Percentiles rank a stretch among this genome's conserved stretches.
Conservation (phyloP, 2,113 vertebrate species). For the Chinchilla lanigera region DNA sequence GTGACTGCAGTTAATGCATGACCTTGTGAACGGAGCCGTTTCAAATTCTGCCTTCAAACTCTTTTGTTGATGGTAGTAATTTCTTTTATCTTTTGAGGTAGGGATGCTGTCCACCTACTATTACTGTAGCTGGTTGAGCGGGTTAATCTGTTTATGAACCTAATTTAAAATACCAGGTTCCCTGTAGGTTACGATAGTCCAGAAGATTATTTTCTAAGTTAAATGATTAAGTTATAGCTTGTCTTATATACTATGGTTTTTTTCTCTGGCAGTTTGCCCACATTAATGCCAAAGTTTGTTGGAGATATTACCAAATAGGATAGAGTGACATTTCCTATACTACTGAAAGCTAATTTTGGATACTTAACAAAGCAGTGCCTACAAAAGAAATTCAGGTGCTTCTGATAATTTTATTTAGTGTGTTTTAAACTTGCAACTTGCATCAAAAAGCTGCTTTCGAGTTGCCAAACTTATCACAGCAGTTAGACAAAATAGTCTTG, state of each 20-base stretch:
- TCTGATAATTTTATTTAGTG: slow-evolving; percentile 32
- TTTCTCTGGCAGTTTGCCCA: not conserved
- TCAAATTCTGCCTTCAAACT: slow-evolving; percentile 25
- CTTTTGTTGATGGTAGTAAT: not conserved
- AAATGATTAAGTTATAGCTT: slow-evolving; percentile 33
- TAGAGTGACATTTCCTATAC: not conserved
- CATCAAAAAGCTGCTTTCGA: not conserved
- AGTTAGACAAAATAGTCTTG: not conserved
- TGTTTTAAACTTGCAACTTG: slow-evolving; percentile 30
- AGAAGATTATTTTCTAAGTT: slow-evolving; percentile 1
- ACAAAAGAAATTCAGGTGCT: not conserved
- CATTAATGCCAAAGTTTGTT: slow-evolving; percentile 40
- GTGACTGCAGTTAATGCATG: not conserved
- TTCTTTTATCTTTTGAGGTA: not conserved
- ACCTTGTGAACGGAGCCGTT: not conserved
- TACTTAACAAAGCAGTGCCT: not conserved
- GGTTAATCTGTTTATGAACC: not conserved
- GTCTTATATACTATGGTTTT: not conserved
- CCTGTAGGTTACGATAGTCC: not conserved
- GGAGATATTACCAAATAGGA: slow-evolving; percentile 5
- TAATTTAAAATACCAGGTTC: slow-evolving; percentile 35
- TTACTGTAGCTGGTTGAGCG: not conserved
- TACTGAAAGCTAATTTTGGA: slow-evolving; percentile 40
- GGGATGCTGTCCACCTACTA: not conserved
- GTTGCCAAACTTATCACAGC: not conserved